A percentile compares a stretch with the other conserved stretches of the same genome.
Conservation (phyloP, 2,797 vertebrate species). For the Diplodus puntazzo region DNA sequence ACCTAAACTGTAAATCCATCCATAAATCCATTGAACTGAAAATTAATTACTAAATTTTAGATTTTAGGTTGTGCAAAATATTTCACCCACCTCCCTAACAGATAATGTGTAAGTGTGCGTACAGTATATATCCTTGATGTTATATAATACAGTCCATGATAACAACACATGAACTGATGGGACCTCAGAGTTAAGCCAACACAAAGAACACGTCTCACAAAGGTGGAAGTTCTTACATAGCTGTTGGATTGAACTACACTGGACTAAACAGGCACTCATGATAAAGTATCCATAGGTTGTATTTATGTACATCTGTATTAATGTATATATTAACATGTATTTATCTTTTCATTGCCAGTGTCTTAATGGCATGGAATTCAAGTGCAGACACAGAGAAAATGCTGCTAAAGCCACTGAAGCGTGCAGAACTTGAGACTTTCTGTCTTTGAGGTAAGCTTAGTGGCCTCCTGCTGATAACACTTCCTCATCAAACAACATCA, state of each 20-base stretch:
- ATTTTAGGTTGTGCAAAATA: not conserved
- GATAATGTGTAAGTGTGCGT: not conserved
- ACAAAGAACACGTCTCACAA: not conserved
- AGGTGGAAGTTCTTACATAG: not conserved
- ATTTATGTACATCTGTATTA: not conserved
- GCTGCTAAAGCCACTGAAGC: constrained; percentile 38
- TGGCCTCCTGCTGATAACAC: constrained; percentile 63
- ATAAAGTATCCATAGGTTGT: not conserved
- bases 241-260: not conserved
- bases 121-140: not conserved
- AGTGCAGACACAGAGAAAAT: constrained; percentile 40
- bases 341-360: not conserved
- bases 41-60: not conserved
- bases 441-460: constrained; percentile 71
- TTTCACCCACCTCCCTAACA: not conserved
- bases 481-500: constrained; percentile 70
- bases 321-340: not conserved
- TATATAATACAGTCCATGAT: not conserved
- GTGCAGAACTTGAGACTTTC: constrained; percentile 54
- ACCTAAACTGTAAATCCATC: too few species aligned
- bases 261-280: not conserved
- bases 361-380: constrained; percentile 17
- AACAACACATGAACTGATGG: not conserved
- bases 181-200: not conserved
- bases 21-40: too few species aligned